These are phyloP conservation scores for Ctenomys sociabilis DNA, from an alignment of 2,113 vertebrate species.

Conservation along the genomic window DNA sequence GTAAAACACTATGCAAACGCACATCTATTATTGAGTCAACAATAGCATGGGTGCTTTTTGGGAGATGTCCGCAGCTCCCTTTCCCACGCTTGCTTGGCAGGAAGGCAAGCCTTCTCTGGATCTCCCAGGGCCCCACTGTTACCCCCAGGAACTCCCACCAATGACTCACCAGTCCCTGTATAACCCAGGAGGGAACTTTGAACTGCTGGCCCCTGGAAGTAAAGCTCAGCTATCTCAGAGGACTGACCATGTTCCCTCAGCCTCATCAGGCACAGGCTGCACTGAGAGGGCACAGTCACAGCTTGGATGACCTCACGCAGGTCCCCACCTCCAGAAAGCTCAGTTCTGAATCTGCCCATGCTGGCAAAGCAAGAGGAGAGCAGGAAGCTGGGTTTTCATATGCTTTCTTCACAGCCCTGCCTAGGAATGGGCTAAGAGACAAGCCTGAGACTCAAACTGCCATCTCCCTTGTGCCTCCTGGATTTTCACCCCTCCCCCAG, in stretches of 20 bases:
- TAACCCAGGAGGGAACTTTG: not conserved
- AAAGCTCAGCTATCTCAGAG: not conserved
- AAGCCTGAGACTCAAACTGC: not conserved
- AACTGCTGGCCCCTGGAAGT: not conserved
- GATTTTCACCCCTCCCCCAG: not conserved
- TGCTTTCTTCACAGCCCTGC: not conserved
- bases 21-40: slow-evolving; percentile 77
- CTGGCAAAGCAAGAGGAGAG: not conserved
- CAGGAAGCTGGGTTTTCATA: not conserved
- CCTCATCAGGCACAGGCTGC: not conserved
- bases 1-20: slow-evolving; percentile 80
- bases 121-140: not conserved
- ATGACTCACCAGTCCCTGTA: not conserved
- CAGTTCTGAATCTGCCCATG: not conserved
- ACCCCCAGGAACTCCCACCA: not conserved
- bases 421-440: not conserved
- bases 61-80: slow-evolving; percentile 55
- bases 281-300: not conserved
- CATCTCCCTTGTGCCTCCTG: accelerated
- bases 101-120: not conserved
- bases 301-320: not conserved
- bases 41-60: slow-evolving; percentile 54
- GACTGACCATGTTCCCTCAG: not conserved
- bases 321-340: not conserved
- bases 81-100: slow-evolving; percentile 63